Evolutionary conservation across 2,797 vertebrate genomes (phyloP), one percentile per base, ranked within the genome.

Genomic region (Hyperoplus immaculatus): DNA sequence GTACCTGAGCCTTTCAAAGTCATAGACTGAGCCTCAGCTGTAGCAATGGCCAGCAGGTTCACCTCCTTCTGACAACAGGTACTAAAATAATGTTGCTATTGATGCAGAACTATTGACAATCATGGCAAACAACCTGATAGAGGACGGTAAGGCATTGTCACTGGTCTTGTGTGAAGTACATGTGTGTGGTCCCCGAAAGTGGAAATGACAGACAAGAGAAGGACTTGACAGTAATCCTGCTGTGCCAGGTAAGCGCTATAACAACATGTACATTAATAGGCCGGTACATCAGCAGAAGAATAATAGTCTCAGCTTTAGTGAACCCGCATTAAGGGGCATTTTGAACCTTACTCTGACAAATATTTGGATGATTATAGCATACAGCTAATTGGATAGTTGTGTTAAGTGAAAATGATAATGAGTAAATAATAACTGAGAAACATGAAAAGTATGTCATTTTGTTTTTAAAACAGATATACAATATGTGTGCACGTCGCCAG

Each of bases 1-100:
- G 49, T 7, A 62, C 47, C 29, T n/a, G 8, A 59, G n/a, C 2
- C 13, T 54, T 45, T 65, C 10, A 29, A 14, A 18, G 11, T 38
- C 38, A 49, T 2, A 41, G n/a, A 61, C 38, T 13, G 47, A 80
- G 16, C 41, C 18, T 56, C 2, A 57, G 69, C 41, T 72, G 72
- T 12, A 55, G 14, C 15, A 10, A 54, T 5, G 43, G 39, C 45
- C 38, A 58, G 38, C 42, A 53, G 50, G 49, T 72, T 3, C 2
- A 13, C 21, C 41, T 63, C 54, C 15, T 70, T 51, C 39, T 61
- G 38, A 13, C 16, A 11, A 11, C 14, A 47, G 60, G 43, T 6
- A 29, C 41, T 36, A 29, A 55, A 58, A 55, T 47, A 8, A 56
- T 29, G 63, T 16, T 21, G 72, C 16, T 47, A 29, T 18, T 29